Conservation (phyloP, 2,888 invertebrate genomes). For the Physocephala rufipes region DNA sequence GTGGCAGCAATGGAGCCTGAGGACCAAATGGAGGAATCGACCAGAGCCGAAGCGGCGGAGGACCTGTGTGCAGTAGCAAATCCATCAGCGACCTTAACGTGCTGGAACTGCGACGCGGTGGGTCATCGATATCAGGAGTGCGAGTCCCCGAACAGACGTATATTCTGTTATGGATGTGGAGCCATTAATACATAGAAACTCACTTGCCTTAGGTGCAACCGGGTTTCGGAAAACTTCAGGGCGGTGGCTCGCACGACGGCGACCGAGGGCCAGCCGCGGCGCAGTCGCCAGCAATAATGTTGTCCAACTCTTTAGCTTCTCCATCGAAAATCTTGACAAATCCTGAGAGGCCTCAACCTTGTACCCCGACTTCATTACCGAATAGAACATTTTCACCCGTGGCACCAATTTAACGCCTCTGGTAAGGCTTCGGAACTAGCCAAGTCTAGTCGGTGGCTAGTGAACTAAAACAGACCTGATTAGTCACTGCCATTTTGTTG, state of each 20-base stretch:
- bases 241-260: neutral
- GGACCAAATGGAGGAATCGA: no score
- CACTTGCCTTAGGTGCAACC: neutral
- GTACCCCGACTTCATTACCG: no score
- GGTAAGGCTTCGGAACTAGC: no score
- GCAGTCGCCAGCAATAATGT: no score
- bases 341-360: no score
- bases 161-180: constrained; percentile 1
- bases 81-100: neutral
- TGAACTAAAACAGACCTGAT: no score
- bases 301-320: no score
- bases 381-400: no score
- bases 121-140: constrained; percentile 1
- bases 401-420: no score
- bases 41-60: neutral
- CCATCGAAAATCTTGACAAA: no score
- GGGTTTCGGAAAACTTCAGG: neutral
- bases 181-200: neutral
- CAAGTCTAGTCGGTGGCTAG: no score
- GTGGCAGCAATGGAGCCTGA: neutral
- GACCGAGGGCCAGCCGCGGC: neutral
- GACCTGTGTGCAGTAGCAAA: neutral
- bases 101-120: constrained; percentile 12
- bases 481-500: no score
- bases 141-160: neutral